These are phyloP conservation scores for Plebejus melissa DNA, from an alignment of 2,888 invertebrate species.

Conservation along the genomic window DNA sequence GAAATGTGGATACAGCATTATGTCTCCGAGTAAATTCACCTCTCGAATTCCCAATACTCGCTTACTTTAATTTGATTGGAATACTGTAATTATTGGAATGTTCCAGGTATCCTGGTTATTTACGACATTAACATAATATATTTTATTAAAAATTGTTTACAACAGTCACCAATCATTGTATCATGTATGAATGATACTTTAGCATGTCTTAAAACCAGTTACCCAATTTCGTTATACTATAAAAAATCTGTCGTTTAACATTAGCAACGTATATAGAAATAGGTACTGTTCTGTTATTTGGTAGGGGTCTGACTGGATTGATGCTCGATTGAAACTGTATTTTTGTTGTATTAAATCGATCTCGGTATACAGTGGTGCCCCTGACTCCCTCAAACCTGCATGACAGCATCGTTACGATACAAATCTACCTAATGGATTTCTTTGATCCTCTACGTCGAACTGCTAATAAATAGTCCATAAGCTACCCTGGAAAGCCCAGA, in stretches of 20 bases:
- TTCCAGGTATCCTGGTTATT: not conserved
- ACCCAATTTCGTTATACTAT: too few relatives aligned
- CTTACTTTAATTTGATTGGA: slow-evolving; percentile 22
- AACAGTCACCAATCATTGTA: too few relatives aligned
- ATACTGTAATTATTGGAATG: slow-evolving; percentile 1
- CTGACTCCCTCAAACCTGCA: not conserved
- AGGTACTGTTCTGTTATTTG: too few relatives aligned
- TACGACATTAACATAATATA: not conserved
- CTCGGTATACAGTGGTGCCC: too few relatives aligned
- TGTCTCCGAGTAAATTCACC: slow-evolving; percentile 24
- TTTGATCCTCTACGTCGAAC: not conserved
- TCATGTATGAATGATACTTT: too few relatives aligned
- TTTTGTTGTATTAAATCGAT: too few relatives aligned
- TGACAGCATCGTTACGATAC: not conserved
- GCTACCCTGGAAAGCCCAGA: slow-evolving; percentile 37
- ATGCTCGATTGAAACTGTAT: too few relatives aligned
- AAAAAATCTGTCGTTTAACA: too few relatives aligned
- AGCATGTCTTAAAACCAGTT: too few relatives aligned
- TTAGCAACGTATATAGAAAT: too few relatives aligned
- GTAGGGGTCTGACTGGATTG: too few relatives aligned
- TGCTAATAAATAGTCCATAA: not conserved
- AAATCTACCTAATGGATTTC: not conserved
- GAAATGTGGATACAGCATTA: slow-evolving; percentile 6
- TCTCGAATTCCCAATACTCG: slow-evolving; percentile 22
- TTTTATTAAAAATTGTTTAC: not conserved